Evolutionary conservation across 1,140 invertebrate genomes (phyloP).

Genomic region (Nomia melanderi): DNA sequence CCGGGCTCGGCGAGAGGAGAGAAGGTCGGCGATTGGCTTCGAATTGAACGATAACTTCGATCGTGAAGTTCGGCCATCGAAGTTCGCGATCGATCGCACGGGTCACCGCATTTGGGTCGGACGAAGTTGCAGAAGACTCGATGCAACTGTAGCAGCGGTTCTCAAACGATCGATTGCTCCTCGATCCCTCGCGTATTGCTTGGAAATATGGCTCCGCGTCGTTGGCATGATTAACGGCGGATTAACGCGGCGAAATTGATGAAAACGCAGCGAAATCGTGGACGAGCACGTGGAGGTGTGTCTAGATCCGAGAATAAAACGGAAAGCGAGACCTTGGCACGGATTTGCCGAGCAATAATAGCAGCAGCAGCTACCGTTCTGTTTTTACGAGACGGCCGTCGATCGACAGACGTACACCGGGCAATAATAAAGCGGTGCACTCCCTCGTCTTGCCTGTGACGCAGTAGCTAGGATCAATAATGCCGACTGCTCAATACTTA

Average conservation of each 20-base stretch:
- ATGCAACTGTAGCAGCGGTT: constrained; percentile 42
- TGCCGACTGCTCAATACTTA: constrained; percentile 21
- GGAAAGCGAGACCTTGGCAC: constrained; percentile 62
- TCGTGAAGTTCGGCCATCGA: constrained; percentile 52
- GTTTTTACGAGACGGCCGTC: constrained; percentile 54
- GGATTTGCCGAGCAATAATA: constrained; percentile 43
- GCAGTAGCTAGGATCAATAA: constrained; percentile 26
- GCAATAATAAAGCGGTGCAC: constrained; percentile 12
- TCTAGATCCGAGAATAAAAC: constrained; percentile 17
- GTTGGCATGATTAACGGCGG: neutral
- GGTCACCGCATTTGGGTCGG: constrained; percentile 58
- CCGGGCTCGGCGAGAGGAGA: neutral
- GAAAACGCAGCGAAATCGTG: constrained; percentile 27
- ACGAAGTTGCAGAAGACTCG: constrained; percentile 52
- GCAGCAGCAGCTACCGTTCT: constrained; percentile 23
- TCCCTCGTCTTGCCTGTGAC: constrained; percentile 42
- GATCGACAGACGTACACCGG: neutral
- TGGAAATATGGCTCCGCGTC: neutral
- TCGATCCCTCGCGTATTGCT: neutral
- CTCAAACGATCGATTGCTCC: constrained; percentile 25
- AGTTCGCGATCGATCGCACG: constrained; percentile 55
- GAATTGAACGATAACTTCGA: constrained; percentile 14
- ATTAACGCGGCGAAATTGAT: neutral
- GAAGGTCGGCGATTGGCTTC: constrained; percentile 21
- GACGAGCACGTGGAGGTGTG: neutral